Base-by-base conservation (phyloP, 2,797 vertebrate species). In the Brachyrhaphis roseni region DNA sequence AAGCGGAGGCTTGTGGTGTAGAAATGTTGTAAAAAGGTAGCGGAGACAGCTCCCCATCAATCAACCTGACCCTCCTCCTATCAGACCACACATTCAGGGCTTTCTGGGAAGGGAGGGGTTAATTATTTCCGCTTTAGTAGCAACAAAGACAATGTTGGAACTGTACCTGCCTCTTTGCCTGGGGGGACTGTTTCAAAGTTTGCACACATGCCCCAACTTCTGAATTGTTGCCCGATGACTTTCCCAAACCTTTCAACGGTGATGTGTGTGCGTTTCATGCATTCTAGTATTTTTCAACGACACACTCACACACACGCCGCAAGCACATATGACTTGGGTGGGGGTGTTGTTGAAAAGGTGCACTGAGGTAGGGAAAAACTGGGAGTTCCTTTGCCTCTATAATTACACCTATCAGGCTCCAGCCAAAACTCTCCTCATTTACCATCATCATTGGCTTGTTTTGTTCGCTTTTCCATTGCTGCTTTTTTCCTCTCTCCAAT, bases 121-220 rank as follows among this genome's bases (percentile, higher is more conserved):
- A 90, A 95, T 95, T 90, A 93, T 94, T 93, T 95, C 94, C 87
- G 88, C 90, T 92, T 89, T 70, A 59, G 88, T n/a, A 87, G 80
- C 43, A 72, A 75, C 77, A 84, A 86, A 57, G 89, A 94, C 92
- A 92, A 91, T 91, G 87, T 91, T 87, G 89, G 90, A 94, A 94
- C 90, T 86, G 84, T 94, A 95, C 92, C 90, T 95, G 84, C 88
- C 75, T 83, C 73, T 57, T 72, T 89, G 93, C 91, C 92, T 84
- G 45, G 68, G 82, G 91, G 89, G 89, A 55, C 43, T 3, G 5
- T 93, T 92, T 89, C 66, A 77, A 92, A 86, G 74, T 84, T 88
- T 49, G 71, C 82, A 55, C 89, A 87, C 91, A 87, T 85, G 85
- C 80, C 85, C 77, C 71, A 28, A 75, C 81, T 73, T 74, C 88